phyloP scores from a whole-genome alignment of 1,140 invertebrate species.

The Octopus sinensis region DNA sequence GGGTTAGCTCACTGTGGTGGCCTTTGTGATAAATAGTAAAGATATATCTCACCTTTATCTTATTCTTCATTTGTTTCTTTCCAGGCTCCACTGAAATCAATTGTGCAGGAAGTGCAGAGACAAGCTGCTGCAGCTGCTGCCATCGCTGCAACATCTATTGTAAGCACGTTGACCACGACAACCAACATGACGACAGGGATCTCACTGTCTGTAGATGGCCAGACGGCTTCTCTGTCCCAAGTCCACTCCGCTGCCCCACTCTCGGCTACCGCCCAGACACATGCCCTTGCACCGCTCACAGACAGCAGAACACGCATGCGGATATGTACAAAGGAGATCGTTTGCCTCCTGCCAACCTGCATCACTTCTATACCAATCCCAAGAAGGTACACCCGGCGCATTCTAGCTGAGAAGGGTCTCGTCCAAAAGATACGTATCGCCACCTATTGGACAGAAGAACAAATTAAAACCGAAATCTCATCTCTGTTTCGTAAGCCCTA shows the following conservation, averaged over 20 bases:
- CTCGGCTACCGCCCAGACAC: not conserved
- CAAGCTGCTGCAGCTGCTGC: not conserved
- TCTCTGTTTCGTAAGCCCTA: slow-evolving; percentile 6
- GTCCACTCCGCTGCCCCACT: not conserved
- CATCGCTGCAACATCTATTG: not conserved
- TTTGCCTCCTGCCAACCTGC: slow-evolving; percentile 11
- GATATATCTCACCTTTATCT: not conserved
- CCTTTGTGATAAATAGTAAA: no score
- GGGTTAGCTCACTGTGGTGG: no score
- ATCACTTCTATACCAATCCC: slow-evolving; percentile 10
- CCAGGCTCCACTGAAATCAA: slow-evolving; percentile 9
- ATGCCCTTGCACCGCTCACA: not conserved
- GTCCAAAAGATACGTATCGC: slow-evolving; percentile 10
- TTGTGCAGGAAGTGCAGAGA: not conserved
- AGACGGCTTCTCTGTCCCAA: not conserved
- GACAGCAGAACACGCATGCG: not conserved
- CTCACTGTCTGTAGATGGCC: not conserved
- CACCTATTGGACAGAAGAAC: slow-evolving; percentile 15
- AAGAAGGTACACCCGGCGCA: slow-evolving; percentile 1
- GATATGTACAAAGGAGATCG: slow-evolving; percentile 9
- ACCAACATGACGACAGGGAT: not conserved
- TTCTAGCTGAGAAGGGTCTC: slow-evolving; percentile 11
- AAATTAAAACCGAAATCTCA: not conserved
- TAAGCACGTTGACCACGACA: not conserved
- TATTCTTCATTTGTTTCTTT: not conserved